Evolutionary conservation across 30 jellyfish, hydroid and myxozoan species (phyloP), one percentile per base, ranked within the genome.

Genomic region (Rhopilema esculentum): DNA sequence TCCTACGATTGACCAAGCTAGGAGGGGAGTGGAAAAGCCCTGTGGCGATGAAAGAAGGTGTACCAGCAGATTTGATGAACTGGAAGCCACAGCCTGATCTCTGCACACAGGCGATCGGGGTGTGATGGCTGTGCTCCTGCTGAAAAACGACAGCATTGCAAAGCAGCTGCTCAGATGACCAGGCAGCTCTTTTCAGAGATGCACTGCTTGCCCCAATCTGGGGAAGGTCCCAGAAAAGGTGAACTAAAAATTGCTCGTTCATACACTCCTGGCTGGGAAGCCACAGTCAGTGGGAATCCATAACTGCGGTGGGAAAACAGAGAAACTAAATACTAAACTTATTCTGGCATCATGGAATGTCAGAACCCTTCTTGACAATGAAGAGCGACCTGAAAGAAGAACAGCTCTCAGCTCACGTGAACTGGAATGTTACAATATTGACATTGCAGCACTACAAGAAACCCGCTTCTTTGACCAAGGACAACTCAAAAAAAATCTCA

Each of bases 21-120:
- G n/a, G n/a, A n/a, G n/a, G n/a, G n/a, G n/a, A 79, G 32, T 79
- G 89, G 80, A 79, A 79, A 40, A 40, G 57, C 12, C 57, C 57
- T 40, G 57, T 12, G 57, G 57, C 57, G 57, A 40, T 40, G 57
- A 12, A 12, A 6, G 12, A 40, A 40, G 9, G 57, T 40, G 57
- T 40, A 12, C 9, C 9, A 12, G 6, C 6, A 12, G 57, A 6
- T 40, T 12, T 2, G 57, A 40, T 12, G 12, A 12, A 12, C 57
- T 40, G 57, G 57, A 40, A 40, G 57, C 57, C 57, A 6, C 57
- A 2, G 57, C 9, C 12, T 2, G 12, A 12, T 2, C 6, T 12
- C 57, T 40, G 57, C 57, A 40, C 57, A 40, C 12, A 40, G 57
- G 57, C 57, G 57, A 12, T 40, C 12, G 6, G 6, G 57, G 57